phyloP scores from a whole-genome alignment of 2,888 invertebrate species.

The Drosophila longiperda region DNA sequence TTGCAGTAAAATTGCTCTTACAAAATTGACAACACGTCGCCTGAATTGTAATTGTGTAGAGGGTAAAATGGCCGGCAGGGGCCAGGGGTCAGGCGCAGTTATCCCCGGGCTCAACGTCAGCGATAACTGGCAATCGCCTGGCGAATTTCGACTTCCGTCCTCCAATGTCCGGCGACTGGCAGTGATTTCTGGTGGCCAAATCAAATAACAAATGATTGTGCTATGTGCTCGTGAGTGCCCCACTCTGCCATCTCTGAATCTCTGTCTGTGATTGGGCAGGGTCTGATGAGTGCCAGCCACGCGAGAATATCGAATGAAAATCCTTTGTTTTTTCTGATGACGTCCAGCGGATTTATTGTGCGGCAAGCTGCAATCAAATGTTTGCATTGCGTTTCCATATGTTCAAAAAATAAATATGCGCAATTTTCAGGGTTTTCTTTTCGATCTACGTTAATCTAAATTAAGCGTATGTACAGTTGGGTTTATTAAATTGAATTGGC shows the following conservation, averaged over 20 bases:
- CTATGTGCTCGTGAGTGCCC: slow-evolving; percentile 28
- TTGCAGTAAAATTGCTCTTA: slow-evolving; percentile 48
- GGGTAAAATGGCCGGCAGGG: neutral
- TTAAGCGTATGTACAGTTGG: slow-evolving; percentile 28
- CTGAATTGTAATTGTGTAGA: slow-evolving; percentile 22
- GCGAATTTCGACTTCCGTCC: slow-evolving; percentile 62
- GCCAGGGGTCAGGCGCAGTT: slow-evolving; percentile 10
- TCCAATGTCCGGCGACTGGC: slow-evolving; percentile 5
- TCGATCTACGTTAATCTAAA: slow-evolving; percentile 14
- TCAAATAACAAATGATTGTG: slow-evolving; percentile 75
- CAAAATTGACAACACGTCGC: slow-evolving; percentile 52
- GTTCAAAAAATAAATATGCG: slow-evolving; percentile 3
- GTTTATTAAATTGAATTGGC: slow-evolving; percentile 6
- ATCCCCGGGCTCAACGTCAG: slow-evolving; percentile 37
- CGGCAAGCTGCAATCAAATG: slow-evolving; percentile 30
- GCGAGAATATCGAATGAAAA: slow-evolving; percentile 64
- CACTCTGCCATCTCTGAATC: neutral
- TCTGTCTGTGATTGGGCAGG: slow-evolving; percentile 52
- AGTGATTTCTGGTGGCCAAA: slow-evolving; percentile 55
- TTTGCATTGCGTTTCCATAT: slow-evolving; percentile 42
- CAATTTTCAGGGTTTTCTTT: slow-evolving; percentile 10
- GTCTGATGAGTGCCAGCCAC: slow-evolving; percentile 60
- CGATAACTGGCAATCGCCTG: slow-evolving; percentile 59
- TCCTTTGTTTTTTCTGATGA: slow-evolving; percentile 20
- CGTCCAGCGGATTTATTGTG: slow-evolving; percentile 49